These are phyloP conservation scores for Spodoptera exigua DNA, from an alignment of 2,888 invertebrate species.

Conservation along the genomic window DNA sequence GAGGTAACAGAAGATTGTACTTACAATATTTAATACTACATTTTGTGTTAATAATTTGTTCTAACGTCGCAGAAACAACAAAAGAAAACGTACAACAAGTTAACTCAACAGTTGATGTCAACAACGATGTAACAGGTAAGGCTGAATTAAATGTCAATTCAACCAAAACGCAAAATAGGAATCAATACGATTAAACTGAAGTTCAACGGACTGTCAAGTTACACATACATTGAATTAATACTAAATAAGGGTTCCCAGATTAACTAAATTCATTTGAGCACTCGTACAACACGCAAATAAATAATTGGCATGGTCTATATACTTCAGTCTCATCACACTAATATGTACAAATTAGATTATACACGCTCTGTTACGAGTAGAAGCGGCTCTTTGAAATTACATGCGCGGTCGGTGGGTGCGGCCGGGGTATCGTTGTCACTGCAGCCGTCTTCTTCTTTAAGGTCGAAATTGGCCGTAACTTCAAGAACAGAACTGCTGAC, in stretches of 20 bases:
- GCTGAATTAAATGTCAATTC: slow-evolving; percentile 55
- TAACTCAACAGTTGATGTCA: slow-evolving; percentile 33
- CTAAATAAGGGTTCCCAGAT: slow-evolving; percentile 59
- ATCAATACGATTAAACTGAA: slow-evolving; percentile 68
- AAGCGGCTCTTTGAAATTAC: slow-evolving; percentile 90
- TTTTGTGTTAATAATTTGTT: slow-evolving; percentile 66
- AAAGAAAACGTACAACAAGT: slow-evolving; percentile 46
- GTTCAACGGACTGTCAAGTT: slow-evolving; percentile 62
- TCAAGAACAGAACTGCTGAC: slow-evolving; percentile 95
- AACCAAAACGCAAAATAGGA: slow-evolving; percentile 62
- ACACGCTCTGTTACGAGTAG: slow-evolving; percentile 89
- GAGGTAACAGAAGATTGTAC: slow-evolving; percentile 89
- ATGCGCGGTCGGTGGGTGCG: slow-evolving; percentile 83
- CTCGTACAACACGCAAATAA: slow-evolving; percentile 76
- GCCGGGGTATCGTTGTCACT: slow-evolving; percentile 82
- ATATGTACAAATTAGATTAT: slow-evolving; percentile 87
- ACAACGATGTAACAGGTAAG: slow-evolving; percentile 35
- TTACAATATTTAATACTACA: slow-evolving; percentile 83
- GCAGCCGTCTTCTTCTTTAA: slow-evolving; percentile 88
- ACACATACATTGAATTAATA: slow-evolving; percentile 56
- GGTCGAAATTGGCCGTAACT: slow-evolving; percentile 92
- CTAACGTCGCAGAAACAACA: slow-evolving; percentile 49
- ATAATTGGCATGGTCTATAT: slow-evolving; percentile 82
- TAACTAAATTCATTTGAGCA: slow-evolving; percentile 74
- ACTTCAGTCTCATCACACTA: slow-evolving; percentile 89